Evolutionary conservation across 2,888 invertebrate species (phyloP), one percentile per base, ranked within the genome.

Genomic region (Acleris literana): DNA sequence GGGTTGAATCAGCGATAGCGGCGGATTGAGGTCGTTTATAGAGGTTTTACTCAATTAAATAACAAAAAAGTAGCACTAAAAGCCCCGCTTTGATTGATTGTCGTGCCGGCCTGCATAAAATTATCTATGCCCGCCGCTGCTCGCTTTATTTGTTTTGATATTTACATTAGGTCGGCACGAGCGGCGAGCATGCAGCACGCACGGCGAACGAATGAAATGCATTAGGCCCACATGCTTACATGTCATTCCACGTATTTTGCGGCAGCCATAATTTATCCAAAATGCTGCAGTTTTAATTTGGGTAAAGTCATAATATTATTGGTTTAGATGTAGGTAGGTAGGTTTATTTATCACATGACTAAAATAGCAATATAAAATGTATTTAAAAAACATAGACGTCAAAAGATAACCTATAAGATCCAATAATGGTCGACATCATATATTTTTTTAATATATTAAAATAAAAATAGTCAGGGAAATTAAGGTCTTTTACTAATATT

Each of bases 101-200:
- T 55, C 33, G 48, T 48, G 39, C 54, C 48, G 55, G 46, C 48
- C 46, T 54, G 62, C 20, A 20, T 48, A 48, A 20, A 48, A 48
- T 63, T 22, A 18, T 39, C 33, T 54, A 18, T 18, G 44, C 48
- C 13, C 55, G 25, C 49, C 20, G 29, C 18, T 16, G 44, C 62
- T 33, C 55, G 43, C 49, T 56, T 61, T 44, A 65, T 66, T 53
- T 53, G 62, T 33, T 20, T 46, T 16, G 43, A 61, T 66, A 57
- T 62, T 66, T 61, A 53, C 62, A 62, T 57, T 62, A 52, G 44
- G 11, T 17, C 16, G 66, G 20, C 66, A 66, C 62, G 66, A 66
- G 33, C 33, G 7, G 25, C 9, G 29, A 29, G 33, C 56, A 44
- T 43, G 55, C 44, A 25, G 57, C 65, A 66, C 65, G 65, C 60